Percentiles rank a stretch among this genome's conserved stretches.
phyloP scores from a whole-genome alignment of 2,888 invertebrate species.

The Chrysopilus asiliformis region DNA sequence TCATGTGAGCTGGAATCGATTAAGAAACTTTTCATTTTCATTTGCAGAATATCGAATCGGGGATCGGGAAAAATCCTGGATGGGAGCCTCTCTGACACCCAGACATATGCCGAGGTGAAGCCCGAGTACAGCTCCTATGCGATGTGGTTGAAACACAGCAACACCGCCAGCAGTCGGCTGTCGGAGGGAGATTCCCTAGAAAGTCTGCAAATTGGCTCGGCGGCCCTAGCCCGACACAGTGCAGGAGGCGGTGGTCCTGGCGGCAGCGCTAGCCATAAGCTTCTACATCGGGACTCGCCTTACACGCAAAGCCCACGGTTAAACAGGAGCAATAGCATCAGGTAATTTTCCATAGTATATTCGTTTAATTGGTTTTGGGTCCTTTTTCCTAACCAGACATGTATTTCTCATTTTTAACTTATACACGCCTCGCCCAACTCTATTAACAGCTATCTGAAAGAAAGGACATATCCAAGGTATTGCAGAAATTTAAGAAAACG shows the following conservation, averaged over 20 bases:
- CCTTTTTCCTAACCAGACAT: no score
- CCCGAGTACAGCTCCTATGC: slow-evolving; percentile 75
- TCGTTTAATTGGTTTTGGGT: no score
- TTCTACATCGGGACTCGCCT: slow-evolving; percentile 33
- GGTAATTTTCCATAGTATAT: slow-evolving; percentile 58
- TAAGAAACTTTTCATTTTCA: slow-evolving; percentile 1
- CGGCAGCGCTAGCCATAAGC: slow-evolving; percentile 40
- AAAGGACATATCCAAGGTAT: slow-evolving; percentile 88
- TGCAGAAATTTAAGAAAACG: no score
- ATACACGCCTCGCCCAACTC: slow-evolving; percentile 1
- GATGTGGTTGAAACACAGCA: slow-evolving; percentile 79
- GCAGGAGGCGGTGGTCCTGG: no score
- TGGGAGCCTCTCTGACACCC: slow-evolving; percentile 76
- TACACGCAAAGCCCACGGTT: slow-evolving; percentile 49
- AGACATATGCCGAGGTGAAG: slow-evolving; percentile 56
- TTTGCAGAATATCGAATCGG: slow-evolving; percentile 37
- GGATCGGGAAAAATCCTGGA: slow-evolving; percentile 49
- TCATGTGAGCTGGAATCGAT: no score
- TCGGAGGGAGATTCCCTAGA: slow-evolving; percentile 87
- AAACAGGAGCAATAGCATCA: slow-evolving; percentile 85
- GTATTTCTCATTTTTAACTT: slow-evolving; percentile 1
- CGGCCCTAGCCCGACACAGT: slow-evolving; percentile 41
- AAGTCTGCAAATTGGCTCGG: slow-evolving; percentile 57
- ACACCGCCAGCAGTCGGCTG: slow-evolving; percentile 60
- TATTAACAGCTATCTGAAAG: slow-evolving; percentile 65